Conservation (phyloP, 2,888 invertebrate genomes). For the Acleris literana region DNA sequence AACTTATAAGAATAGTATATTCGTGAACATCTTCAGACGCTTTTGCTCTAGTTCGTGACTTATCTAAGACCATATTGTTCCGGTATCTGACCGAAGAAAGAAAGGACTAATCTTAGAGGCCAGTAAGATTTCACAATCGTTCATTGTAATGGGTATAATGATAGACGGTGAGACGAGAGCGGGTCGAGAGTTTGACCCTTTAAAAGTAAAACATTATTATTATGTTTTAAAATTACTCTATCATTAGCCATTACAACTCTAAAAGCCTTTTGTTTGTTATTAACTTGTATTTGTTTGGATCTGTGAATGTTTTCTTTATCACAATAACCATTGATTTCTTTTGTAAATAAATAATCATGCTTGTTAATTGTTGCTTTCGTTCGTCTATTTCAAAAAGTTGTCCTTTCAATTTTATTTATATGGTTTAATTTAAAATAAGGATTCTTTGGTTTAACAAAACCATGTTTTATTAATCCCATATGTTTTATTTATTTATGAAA, state of each 20-base stretch:
- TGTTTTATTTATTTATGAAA: no score
- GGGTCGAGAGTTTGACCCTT: conserved; percentile 11
- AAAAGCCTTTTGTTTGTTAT: neutral
- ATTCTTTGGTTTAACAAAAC: no score
- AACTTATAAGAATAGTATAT: no score
- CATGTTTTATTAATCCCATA: no score
- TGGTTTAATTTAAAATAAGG: no score
- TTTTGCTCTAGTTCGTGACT: neutral
- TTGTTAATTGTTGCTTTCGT: no score
- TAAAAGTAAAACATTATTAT: conserved; percentile 14
- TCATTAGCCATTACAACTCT: neutral
- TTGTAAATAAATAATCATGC: no score
- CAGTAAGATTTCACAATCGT: conserved; percentile 2
- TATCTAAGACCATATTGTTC: neutral
- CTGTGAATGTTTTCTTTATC: no score
- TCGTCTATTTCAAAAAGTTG: no score
- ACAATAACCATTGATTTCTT: no score
- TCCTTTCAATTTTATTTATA: no score
- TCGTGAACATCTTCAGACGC: no score
- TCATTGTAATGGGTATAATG: conserved; percentile 9
- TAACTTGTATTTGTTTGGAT: neutral
- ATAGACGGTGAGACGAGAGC: conserved; percentile 7
- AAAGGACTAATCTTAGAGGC: neutral
- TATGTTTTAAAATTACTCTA: conserved; percentile 10
- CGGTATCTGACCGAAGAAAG: conserved; percentile 1